Base-by-base conservation (phyloP, 2,797 vertebrate genomes). In the Karalla daura region DNA sequence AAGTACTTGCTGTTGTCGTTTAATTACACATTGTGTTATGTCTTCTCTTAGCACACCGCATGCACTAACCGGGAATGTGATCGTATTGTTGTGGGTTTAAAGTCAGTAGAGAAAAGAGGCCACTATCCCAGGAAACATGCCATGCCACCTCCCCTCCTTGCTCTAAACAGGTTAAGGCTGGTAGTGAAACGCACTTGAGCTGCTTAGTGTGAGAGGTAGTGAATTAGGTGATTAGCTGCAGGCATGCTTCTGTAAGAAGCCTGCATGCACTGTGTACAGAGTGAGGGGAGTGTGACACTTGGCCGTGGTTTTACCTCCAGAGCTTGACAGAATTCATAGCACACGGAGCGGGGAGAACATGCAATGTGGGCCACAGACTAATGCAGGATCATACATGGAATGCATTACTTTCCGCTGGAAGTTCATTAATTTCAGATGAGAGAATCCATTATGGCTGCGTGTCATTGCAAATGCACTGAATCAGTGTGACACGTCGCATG, bases 341-440 rank as follows among this genome's bases (percentile, higher is more conserved):
- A 37, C 3, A 11, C 2, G 14, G 20, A 23, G 37, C 18, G 12
- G 7, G 28, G 15, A 21, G 39, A 33, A 27, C 18, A 47, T 33
- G 20, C 2, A 4, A 28, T 21, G 25, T 2, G 8, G 8, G 15
- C 23, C n/a, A 27, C 24, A 27, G 5, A 10, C 28, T 10, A 8
- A 51, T 41, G 52, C 20, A 4, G 28, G 21, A 54, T 56, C 51
- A 25, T 64, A 7, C 21, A 49, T 65, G 40, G 44, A 62, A 63
- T 68, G 27, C 37, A 65, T 67, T 41, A 17, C 17, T 49, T 46
- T 67, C 13, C 4, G 36, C 20, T 67, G 39, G 37, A 66, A 59
- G 56, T n/a, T 49, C 30, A 81, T 86, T 65, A 23, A 71, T 86
- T 82, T 78, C 23, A 58, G 30, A 85, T 85, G 78, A 78, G 62